Percentiles rank a stretch among this genome's conserved stretches.
Evolutionary conservation across 2,888 invertebrate species (phyloP).

Genomic region (Candidula unifasciata): DNA sequence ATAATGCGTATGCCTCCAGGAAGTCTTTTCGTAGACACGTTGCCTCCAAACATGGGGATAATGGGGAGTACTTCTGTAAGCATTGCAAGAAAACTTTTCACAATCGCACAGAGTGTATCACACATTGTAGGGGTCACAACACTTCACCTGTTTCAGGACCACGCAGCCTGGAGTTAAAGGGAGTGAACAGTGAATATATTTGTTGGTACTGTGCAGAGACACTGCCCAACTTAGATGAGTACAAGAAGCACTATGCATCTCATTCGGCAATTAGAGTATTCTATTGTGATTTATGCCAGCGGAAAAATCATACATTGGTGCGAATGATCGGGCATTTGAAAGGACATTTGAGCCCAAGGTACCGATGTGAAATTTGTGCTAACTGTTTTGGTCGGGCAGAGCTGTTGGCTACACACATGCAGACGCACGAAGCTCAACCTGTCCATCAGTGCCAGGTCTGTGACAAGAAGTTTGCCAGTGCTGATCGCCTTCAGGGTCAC

Average conservation of each 20-base stretch:
- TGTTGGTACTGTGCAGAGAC: conserved; percentile 42
- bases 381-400: conserved; percentile 46
- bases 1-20: neutral
- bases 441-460: conserved; percentile 39
- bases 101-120: conserved; percentile 13
- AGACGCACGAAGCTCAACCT: conserved; percentile 39
- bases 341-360: neutral
- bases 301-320: conserved; percentile 36
- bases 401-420: conserved; percentile 34
- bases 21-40: conserved; percentile 13
- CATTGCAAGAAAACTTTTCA: conserved; percentile 27
- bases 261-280: conserved; percentile 42
- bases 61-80: conserved; percentile 13
- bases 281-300: conserved; percentile 43
- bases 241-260: conserved; percentile 32
- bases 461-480: conserved; percentile 29
- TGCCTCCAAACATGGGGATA: neutral
- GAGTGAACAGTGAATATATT: conserved; percentile 21
- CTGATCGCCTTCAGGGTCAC: conserved; percentile 29
- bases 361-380: conserved; percentile 47
- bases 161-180: neutral
- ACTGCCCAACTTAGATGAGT: conserved; percentile 34
- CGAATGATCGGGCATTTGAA: conserved; percentile 32
- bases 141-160: conserved; percentile 4
- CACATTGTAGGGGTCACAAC: conserved; percentile 15